phyloP scores from a whole-genome alignment of 2,888 invertebrate genomes.

The Agrypnus murinus region DNA sequence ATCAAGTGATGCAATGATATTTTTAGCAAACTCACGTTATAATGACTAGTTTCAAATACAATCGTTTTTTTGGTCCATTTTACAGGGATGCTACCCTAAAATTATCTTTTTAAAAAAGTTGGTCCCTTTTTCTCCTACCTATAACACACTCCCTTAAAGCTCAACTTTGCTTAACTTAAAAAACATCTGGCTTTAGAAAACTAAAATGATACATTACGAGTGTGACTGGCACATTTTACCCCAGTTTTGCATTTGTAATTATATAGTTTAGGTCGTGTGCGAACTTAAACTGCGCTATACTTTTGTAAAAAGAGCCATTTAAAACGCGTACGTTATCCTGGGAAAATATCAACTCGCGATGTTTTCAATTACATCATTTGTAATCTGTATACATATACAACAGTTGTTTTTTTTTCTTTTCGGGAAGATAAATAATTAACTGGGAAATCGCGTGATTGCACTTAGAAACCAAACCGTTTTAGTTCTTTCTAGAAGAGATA shows the following conservation, averaged over 20 bases:
- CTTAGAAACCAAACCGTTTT: conserved; percentile 18
- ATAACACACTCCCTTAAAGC: conserved; percentile 55
- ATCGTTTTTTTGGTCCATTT: conserved; percentile 59
- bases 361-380: conserved; percentile 28
- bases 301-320: conserved; percentile 34
- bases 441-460: conserved; percentile 45
- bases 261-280: conserved; percentile 63
- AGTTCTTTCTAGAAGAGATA: conserved; percentile 22
- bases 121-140: neutral
- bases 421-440: conserved; percentile 21
- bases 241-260: conserved; percentile 67
- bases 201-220: conserved; percentile 69
- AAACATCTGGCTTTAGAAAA: conserved; percentile 66
- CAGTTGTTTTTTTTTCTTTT: conserved; percentile 16
- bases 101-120: conserved; percentile 58
- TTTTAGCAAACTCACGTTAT: conserved; percentile 46
- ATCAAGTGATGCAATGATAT: conserved; percentile 32
- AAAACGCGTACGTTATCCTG: conserved; percentile 35
- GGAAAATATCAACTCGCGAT: conserved; percentile 13
- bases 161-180: conserved; percentile 57
- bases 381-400: conserved; percentile 5
- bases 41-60: conserved; percentile 54
- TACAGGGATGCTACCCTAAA: conserved; percentile 59
- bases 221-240: conserved; percentile 69
- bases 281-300: conserved; percentile 51